Conservation (phyloP, 2,113 vertebrate genomes). For the Hemibagrus wyckioides region DNA sequence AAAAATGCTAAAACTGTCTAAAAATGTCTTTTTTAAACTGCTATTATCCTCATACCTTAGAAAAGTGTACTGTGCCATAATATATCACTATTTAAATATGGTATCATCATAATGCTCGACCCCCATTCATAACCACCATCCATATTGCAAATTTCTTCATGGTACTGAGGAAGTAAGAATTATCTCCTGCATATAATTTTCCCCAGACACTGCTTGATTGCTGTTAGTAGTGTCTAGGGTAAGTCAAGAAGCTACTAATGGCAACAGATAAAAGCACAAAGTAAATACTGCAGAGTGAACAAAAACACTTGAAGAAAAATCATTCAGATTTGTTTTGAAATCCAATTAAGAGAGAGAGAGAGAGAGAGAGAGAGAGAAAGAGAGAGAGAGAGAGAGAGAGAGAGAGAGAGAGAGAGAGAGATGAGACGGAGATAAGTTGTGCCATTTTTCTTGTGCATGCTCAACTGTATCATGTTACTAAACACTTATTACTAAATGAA, state of each 20-base stretch:
- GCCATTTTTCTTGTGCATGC: background rate
- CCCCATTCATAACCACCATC: background rate
- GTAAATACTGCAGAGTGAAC: background rate
- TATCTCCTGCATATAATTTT: background rate
- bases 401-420: background rate
- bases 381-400: background rate
- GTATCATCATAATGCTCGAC: background rate
- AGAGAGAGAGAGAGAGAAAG: background rate
- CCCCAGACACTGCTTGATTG: background rate
- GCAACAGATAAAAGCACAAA: background rate
- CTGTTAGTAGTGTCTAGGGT: background rate
- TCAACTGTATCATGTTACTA: background rate
- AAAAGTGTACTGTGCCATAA: background rate
- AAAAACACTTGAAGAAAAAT: background rate
- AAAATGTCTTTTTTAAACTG: background rate
- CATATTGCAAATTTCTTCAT: background rate
- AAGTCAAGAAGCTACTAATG: background rate
- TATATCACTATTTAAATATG: background rate
- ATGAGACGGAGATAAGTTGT: background rate
- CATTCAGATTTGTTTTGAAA: background rate
- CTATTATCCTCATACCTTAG: background rate
- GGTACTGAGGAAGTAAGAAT: background rate
- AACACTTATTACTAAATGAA: background rate
- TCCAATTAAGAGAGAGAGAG: background rate
- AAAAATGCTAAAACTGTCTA: too few species aligned